Conservation (phyloP, 2,888 invertebrate species). For the Drepanosiphum platanoidis region DNA sequence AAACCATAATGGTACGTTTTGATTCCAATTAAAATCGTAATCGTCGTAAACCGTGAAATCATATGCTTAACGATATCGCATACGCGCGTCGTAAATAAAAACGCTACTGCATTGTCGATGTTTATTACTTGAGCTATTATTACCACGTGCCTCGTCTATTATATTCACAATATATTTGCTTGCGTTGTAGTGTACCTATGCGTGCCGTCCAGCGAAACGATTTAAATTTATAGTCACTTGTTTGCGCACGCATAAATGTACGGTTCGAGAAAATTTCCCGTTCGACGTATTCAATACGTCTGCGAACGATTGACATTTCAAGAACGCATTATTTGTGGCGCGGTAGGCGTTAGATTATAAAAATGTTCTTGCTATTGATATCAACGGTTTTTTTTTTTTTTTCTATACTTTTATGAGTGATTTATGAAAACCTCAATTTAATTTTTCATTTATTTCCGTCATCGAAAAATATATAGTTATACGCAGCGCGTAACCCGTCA, state of each 20-base stretch:
- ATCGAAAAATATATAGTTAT: not conserved
- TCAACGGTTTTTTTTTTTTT: slow-evolving; percentile 15
- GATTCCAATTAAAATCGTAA: not conserved
- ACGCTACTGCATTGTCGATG: not conserved
- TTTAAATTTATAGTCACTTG: slow-evolving; percentile 1
- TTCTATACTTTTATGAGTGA: not conserved
- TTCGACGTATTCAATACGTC: slow-evolving; percentile 33
- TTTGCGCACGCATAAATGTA: not conserved
- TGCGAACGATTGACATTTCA: slow-evolving; percentile 51
- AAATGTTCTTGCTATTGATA: slow-evolving; percentile 1
- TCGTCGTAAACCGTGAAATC: not conserved
- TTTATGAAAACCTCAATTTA: not conserved
- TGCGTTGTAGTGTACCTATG: no score
- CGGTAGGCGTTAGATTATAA: slow-evolving; percentile 37
- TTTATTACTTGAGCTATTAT: not conserved
- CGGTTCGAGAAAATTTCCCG: slow-evolving; percentile 9
- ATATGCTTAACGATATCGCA: not conserved
- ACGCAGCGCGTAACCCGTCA: no score
- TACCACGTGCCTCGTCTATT: not conserved
- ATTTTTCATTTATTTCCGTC: slow-evolving; percentile 16
- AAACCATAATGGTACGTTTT: not conserved
- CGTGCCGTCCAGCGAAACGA: not conserved
- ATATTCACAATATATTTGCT: not conserved
- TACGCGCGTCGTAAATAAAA: not conserved
- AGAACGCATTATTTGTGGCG: not conserved